Base-by-base conservation (phyloP, 2,797 vertebrate genomes). In the Cyprinodon diabolis region DNA sequence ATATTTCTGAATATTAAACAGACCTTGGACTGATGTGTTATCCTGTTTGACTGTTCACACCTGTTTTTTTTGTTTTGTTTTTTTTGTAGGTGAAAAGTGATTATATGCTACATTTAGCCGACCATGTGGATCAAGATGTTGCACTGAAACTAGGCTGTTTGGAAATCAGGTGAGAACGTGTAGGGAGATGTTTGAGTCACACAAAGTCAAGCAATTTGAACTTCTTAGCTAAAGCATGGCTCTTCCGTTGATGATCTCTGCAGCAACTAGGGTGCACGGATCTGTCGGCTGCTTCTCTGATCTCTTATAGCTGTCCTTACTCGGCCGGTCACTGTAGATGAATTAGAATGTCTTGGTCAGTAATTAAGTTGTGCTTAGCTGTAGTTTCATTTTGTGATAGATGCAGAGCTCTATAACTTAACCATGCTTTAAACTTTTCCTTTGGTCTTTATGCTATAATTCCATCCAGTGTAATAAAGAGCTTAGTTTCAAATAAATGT, bases 91-190 rank as follows among this genome's bases (percentile, higher is more conserved):
- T 99, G 81, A 99, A 97, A 94, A 97, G 96, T 72, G 97, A 99
- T 92, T 99, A 99, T 90, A 99, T 99, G 97, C 94, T 95, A 74
- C 96, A 97, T 90, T 96, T 97, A 87, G 97, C 97, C 67, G 97
- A 99, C 90, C 97, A 97, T 78, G 96, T 99, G 89, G 97, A 99
- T 95, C 98, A 99, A 90, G 98, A 99, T 84, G 95, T 97, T 91
- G 97, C 98, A 92, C 92, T 99, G 91, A 99, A 99, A 94, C 92
- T 99, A 79, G 98, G 98, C 86, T 99, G 98, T 94, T 96, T 99
- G 86, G 98, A 99, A 91, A 99, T 99, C 87, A 96, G 98, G 98
- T 99, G 90, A 95, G 94, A 75, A 66, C 37, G 4, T 0, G 12
- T 1, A n/a, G 12, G 30, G 21, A 23, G 11, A 58, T 7, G 8